Evolutionary conservation across 2,113 vertebrate species (phyloP).

Genomic region (Gorsachius goisagi): DNA sequence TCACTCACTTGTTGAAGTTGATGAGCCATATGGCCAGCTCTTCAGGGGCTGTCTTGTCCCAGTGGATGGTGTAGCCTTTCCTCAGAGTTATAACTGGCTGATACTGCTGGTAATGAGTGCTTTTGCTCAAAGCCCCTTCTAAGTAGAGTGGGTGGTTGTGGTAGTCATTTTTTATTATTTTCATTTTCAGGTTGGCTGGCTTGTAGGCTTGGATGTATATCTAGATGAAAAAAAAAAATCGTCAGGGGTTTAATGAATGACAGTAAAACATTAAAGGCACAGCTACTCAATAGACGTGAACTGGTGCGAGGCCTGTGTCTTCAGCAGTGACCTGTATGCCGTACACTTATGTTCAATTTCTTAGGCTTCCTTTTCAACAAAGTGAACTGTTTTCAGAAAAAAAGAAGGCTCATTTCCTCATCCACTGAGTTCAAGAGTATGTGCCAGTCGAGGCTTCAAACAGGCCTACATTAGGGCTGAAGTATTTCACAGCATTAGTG

Average conservation of each 20-base stretch:
- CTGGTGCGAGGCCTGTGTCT: neutral
- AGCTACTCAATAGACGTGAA: neutral
- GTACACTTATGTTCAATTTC: neutral
- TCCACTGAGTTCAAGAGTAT: neutral
- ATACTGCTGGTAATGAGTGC: conserved; percentile 95
- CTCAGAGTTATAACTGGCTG: conserved; percentile 90
- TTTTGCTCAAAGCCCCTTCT: conserved; percentile 90
- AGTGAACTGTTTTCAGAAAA: neutral
- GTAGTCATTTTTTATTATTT: conserved; percentile 90
- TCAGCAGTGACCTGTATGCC: neutral
- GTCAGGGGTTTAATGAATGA: neutral
- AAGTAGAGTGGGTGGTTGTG: conserved; percentile 82
- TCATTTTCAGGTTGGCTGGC: conserved; percentile 85
- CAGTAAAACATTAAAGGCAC: neutral
- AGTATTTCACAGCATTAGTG: neutral
- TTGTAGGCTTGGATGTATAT: conserved; percentile 92
- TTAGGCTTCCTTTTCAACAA: neutral
- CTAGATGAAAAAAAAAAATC: conserved; percentile 65
- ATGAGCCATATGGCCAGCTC: conserved; percentile 95
- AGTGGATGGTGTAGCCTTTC: conserved; percentile 94
- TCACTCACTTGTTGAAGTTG: conserved; percentile 95
- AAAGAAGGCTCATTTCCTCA: neutral
- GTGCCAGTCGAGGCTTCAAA: neutral
- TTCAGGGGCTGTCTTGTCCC: conserved; percentile 88
- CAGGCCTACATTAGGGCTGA: neutral